Evolutionary conservation across 2,797 vertebrate species (phyloP).

Genomic region (Pitangus sulphuratus): DNA sequence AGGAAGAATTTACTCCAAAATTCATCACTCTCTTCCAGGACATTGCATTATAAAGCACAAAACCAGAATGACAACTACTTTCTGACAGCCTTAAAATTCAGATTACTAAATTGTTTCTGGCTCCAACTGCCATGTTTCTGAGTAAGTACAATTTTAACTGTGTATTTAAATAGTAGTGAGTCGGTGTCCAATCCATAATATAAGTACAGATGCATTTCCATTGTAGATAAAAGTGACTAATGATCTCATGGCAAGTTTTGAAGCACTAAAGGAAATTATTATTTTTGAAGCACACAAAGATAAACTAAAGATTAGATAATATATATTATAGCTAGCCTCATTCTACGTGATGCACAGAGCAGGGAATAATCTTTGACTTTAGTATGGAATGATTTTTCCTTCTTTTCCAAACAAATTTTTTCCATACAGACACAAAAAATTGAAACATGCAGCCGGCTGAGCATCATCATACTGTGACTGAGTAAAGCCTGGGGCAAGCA

Average conservation of each 20-base stretch:
- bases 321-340: background rate
- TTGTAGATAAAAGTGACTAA: background rate
- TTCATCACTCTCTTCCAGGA: background rate
- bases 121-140: background rate
- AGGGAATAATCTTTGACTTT: background rate
- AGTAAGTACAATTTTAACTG: constrained; percentile 17
- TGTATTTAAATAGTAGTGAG: background rate
- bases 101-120: constrained; percentile 27
- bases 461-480: background rate
- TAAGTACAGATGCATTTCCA: background rate
- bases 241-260: background rate
- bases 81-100: background rate
- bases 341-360: background rate
- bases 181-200: background rate
- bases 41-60: background rate
- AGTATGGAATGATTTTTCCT: background rate
- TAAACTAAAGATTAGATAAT: background rate
- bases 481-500: background rate
- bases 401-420: background rate
- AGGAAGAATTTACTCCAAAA: background rate
- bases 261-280: background rate
- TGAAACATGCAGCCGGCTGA: background rate
- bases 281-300: background rate
- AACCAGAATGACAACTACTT: background rate
- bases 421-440: background rate